A percentile compares a stretch with the other conserved stretches of the same genome.
phyloP scores from a whole-genome alignment of 1,140 invertebrate genomes.

The Apis florea region DNA sequence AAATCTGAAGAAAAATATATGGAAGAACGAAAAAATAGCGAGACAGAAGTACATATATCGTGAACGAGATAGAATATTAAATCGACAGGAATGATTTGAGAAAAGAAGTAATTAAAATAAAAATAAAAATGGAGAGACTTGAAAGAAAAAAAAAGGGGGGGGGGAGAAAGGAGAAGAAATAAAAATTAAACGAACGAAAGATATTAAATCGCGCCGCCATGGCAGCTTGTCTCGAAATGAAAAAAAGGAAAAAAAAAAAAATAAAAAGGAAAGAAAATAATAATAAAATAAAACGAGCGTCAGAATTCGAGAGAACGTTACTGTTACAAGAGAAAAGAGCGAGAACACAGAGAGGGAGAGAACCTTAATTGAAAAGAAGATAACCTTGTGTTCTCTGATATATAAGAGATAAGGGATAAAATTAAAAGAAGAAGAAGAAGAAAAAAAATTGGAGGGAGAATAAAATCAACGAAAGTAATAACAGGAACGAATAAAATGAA shows the following conservation, averaged over 20 bases:
- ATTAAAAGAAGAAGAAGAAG: constrained; percentile 1
- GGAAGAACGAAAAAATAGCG: not conserved
- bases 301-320: not conserved
- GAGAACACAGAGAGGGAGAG: not conserved
- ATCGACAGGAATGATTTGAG: not conserved
- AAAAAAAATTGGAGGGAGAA: not conserved
- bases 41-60: not conserved
- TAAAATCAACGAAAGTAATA: constrained; percentile 9
- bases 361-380: constrained; percentile 22
- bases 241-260: not conserved
- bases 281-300: not conserved
- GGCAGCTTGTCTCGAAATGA: constrained; percentile 47
- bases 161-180: not conserved
- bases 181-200: not conserved
- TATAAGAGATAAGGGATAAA: not conserved
- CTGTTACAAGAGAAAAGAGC: not conserved
- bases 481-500: constrained; percentile 14
- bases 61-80: not conserved
- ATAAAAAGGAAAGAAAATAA: not conserved
- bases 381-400: constrained; percentile 20
- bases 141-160: not conserved
- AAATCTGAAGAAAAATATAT: not conserved
- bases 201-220: constrained; percentile 47
- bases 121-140: not conserved
- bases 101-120: no score